Percentiles rank a stretch among this genome's conserved stretches.
Evolutionary conservation across 2,797 vertebrate species (phyloP).

Genomic region (Pipistrellus pipistrellus): DNA sequence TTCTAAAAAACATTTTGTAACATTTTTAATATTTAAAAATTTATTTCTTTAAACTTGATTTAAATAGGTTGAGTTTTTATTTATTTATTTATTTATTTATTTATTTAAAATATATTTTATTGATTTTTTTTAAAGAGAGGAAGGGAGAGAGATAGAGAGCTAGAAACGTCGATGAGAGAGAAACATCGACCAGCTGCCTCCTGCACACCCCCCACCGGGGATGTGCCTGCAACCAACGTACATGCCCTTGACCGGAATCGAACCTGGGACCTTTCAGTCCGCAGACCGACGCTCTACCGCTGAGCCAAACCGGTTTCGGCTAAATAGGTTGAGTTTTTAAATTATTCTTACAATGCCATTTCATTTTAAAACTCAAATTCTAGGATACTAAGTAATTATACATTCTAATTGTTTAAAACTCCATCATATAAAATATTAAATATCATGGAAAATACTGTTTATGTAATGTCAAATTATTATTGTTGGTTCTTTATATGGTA

Average conservation of each 20-base stretch:
- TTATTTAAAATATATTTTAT: no score
- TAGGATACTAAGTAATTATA: conserved; percentile 53
- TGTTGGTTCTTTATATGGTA: neutral
- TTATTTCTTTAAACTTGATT: conserved; percentile 65
- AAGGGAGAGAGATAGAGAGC: no score
- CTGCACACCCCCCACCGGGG: no score
- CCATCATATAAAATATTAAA: conserved; percentile 49
- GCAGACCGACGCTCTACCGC: no score
- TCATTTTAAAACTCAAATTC: conserved; percentile 55
- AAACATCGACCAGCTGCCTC: no score
- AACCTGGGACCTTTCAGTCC: no score
- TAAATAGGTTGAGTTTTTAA: conserved; percentile 18
- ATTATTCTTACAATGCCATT: neutral
- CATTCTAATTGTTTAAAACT: neutral
- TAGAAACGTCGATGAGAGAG: no score
- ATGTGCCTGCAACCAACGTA: no score
- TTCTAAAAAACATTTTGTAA: conserved; percentile 26
- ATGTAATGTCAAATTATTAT: neutral
- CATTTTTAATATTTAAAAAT: conserved; percentile 36
- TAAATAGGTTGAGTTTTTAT: conserved; percentile 16
- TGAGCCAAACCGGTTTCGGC: no score
- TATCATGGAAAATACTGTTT: conserved; percentile 19
- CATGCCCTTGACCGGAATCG: no score
- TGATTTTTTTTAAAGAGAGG: no score
- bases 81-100: no score